Conservation (phyloP, 2,888 invertebrate genomes). For the Nymphalis urticae region DNA sequence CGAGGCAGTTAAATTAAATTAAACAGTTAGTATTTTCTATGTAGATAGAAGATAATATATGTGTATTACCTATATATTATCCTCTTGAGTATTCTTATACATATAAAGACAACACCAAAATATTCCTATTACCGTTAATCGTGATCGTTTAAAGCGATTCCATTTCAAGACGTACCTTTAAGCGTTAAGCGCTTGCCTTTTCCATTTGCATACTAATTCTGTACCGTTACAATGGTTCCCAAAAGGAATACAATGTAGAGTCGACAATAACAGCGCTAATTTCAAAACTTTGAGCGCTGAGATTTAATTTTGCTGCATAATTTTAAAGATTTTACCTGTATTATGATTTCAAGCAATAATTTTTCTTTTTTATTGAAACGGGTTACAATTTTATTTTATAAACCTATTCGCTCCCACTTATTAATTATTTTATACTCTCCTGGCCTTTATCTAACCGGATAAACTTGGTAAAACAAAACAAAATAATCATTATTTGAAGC, state of each 20-base stretch:
- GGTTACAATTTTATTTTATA: not conserved
- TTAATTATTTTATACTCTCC: too few species aligned
- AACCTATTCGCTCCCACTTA: not conserved
- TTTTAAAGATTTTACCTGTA: conserved; percentile 18
- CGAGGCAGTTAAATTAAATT: too few species aligned
- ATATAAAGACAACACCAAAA: not conserved
- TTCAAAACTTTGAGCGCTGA: conserved; percentile 38
- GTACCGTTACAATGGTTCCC: conserved; percentile 31
- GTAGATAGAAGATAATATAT: too few species aligned
- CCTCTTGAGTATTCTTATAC: too few species aligned
- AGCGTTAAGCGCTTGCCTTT: conserved; percentile 18
- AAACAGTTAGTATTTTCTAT: too few species aligned
- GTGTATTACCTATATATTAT: too few species aligned
- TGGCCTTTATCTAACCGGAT: too few species aligned
- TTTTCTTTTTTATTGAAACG: not conserved
- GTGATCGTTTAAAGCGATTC: conserved; percentile 1
- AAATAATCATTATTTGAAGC: too few species aligned
- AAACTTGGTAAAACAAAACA: too few species aligned
- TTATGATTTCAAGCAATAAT: not conserved
- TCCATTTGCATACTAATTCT: conserved; percentile 41
- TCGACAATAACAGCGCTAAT: conserved; percentile 44
- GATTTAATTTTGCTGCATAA: conserved; percentile 40
- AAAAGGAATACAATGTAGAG: conserved; percentile 38
- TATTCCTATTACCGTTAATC: not conserved
- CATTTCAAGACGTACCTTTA: conserved; percentile 12